A percentile compares a stretch with the other conserved stretches of the same genome.
These are phyloP conservation scores for Neopipo cinnamomea DNA, from an alignment of 2,113 vertebrate species.

Conservation along the genomic window DNA sequence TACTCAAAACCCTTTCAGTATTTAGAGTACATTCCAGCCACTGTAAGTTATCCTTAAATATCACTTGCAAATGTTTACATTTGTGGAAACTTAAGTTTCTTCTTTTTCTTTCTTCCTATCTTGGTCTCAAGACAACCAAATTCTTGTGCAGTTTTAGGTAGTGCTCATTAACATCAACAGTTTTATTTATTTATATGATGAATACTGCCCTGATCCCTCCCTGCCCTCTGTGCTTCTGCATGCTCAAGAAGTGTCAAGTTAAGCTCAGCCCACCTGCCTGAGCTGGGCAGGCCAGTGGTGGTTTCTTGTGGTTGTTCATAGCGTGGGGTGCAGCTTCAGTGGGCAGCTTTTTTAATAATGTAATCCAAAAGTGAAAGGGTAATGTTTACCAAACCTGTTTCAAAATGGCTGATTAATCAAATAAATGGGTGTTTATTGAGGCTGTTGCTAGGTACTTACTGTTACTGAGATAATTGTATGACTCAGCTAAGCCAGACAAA, in stretches of 20 bases:
- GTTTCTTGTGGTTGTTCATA: not conserved
- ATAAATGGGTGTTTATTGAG: conserved; percentile 56
- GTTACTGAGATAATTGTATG: conserved; percentile 61
- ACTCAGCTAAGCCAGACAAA: conserved; percentile 61
- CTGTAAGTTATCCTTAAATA: conserved; percentile 13
- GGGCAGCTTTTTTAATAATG: conserved; percentile 10
- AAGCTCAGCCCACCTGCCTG: not conserved
- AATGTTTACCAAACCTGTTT: conserved; percentile 44
- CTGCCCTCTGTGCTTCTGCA: not conserved
- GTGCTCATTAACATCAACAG: rapidly evolving
- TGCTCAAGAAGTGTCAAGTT: not conserved
- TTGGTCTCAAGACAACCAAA: not conserved
- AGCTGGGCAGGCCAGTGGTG: not conserved
- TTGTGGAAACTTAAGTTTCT: not conserved
- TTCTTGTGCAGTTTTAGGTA: not conserved
- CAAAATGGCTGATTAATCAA: conserved; percentile 59
- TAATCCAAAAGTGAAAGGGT: conserved; percentile 22
- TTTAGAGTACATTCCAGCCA: not conserved
- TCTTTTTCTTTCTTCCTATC: not conserved
- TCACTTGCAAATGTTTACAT: not conserved
- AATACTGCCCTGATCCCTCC: not conserved
- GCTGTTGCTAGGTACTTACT: conserved; percentile 47
- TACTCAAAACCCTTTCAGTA: not conserved
- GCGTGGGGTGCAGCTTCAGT: not conserved
- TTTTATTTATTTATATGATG: not conserved